Evolutionary conservation across 2,113 vertebrate species (phyloP).

Genomic region (Strigops habroptila): DNA sequence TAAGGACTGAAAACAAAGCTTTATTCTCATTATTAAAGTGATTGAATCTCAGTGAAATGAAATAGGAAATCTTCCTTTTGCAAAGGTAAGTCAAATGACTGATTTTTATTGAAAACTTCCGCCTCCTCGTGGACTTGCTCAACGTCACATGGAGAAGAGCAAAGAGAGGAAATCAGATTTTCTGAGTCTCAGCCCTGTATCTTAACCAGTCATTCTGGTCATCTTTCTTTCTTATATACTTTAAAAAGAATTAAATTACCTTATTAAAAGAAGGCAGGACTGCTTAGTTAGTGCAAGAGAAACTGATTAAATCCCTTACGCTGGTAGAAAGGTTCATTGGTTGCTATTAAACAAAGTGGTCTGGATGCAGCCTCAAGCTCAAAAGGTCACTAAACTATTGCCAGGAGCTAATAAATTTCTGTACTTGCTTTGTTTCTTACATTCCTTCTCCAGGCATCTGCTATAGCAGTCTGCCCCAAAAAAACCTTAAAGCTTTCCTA

Average conservation of each 20-base stretch:
- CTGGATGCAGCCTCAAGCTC: not conserved
- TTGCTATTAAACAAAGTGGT: not conserved
- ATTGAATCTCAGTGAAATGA: not conserved
- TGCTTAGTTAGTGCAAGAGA: not conserved
- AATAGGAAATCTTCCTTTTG: not conserved
- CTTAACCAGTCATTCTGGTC: not conserved
- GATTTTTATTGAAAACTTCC: not conserved
- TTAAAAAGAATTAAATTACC: not conserved
- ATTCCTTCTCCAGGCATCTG: not conserved
- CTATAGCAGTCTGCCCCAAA: not conserved
- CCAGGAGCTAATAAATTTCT: not conserved
- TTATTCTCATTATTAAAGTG: not conserved
- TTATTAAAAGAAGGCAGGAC: not conserved
- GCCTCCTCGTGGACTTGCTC: not conserved
- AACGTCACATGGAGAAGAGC: not conserved
- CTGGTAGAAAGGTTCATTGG: not conserved
- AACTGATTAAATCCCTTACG: not conserved
- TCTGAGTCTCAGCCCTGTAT: not conserved
- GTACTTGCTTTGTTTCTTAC: not conserved
- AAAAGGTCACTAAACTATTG: not conserved
- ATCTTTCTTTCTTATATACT: not conserved
- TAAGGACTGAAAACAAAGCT: not conserved
- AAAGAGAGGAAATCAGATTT: conserved; percentile 1
- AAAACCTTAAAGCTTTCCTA: not conserved
- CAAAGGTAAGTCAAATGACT: not conserved